Conservation (phyloP, 2,113 vertebrate genomes). For the Apteryx mantelli region DNA sequence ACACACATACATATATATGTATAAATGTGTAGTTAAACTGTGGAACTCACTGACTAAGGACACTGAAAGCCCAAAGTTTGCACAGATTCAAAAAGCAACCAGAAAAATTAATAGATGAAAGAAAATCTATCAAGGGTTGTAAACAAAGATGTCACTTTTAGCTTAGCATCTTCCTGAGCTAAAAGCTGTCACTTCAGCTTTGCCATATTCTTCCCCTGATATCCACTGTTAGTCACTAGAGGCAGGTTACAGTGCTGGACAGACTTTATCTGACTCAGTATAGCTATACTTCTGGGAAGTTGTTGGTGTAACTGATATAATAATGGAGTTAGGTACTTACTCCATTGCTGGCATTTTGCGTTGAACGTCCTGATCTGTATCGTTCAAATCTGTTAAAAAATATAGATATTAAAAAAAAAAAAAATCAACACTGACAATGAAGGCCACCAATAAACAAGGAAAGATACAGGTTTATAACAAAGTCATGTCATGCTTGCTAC, state of each 20-base stretch:
- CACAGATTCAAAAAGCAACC: not conserved
- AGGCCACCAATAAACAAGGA: not conserved
- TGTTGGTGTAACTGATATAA: not conserved
- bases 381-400: slow-evolving; percentile 86
- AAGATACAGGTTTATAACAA: not conserved
- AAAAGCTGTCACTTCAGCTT: not conserved
- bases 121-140: slow-evolving; percentile 14
- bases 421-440: not conserved
- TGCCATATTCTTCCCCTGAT: not conserved
- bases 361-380: slow-evolving; percentile 87
- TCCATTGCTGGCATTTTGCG: slow-evolving; percentile 90
- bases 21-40: not conserved
- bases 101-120: slow-evolving; percentile 3
- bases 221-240: not conserved
- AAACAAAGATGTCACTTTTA: not conserved
- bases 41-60: not conserved
- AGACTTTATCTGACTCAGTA: not conserved
- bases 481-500: not conserved
- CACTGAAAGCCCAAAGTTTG: not conserved
- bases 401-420: not conserved
- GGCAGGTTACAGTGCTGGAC: not conserved
- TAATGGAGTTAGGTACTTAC: slow-evolving; percentile 78
- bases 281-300: not conserved
- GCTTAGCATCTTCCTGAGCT: not conserved
- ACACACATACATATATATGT: not conserved